Percentiles rank a stretch among this genome's conserved stretches.
Conservation (phyloP, 2,888 invertebrate species). For the Coelinius sp. region DNA sequence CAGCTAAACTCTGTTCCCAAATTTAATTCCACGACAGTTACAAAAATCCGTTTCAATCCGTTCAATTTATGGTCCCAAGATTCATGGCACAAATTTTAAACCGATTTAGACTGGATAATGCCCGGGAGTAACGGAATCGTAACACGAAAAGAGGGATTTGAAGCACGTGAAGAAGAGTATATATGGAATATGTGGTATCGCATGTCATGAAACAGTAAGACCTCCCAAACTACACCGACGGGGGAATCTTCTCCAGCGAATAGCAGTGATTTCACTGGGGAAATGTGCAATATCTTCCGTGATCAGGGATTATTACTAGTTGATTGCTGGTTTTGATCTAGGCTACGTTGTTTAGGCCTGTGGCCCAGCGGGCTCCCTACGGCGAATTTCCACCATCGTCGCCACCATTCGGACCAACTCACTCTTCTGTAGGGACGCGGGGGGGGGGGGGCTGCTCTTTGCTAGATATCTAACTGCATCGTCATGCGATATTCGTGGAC, state of each 20-base stretch:
- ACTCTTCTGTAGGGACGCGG: no score
- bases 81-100: constrained; percentile 24
- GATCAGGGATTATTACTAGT: constrained; percentile 68
- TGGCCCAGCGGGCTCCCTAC: constrained; percentile 24
- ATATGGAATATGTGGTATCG: constrained; percentile 61
- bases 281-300: constrained; percentile 70
- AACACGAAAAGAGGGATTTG: constrained; percentile 26
- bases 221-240: constrained; percentile 55
- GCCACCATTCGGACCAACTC: constrained; percentile 16
- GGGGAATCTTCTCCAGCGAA: constrained; percentile 60
- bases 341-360: constrained; percentile 48
- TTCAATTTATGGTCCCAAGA: constrained; percentile 1
- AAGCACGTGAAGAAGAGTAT: constrained; percentile 37
- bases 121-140: constrained; percentile 34
- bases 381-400: constrained; percentile 21
- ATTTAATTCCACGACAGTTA: background rate
- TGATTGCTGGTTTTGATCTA: constrained; percentile 53
- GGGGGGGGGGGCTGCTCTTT: constrained; percentile 3
- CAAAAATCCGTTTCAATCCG: background rate
- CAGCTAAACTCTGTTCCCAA: no score
- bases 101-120: constrained; percentile 27
- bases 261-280: constrained; percentile 66
- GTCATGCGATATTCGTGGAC: constrained; percentile 29
- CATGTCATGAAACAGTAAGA: constrained; percentile 68
- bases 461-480: constrained; percentile 21